phyloP scores from a whole-genome alignment of 2,888 invertebrate genomes.

The Andrena haemorrhoa region DNA sequence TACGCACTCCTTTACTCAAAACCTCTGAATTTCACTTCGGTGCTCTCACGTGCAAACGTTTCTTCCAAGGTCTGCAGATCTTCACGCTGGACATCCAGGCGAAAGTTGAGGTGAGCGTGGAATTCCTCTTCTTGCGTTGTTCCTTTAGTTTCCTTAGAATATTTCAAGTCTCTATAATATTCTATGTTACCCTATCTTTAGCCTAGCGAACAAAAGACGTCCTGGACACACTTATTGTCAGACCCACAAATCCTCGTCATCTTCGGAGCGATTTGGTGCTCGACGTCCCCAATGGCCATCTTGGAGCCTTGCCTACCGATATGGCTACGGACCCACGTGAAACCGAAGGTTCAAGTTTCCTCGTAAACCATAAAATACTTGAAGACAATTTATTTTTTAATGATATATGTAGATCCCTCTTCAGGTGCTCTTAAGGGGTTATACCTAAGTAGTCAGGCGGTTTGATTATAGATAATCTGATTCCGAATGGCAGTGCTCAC shows the following conservation, averaged over 20 bases:
- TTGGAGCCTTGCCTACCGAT: constrained; percentile 93
- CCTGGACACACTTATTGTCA: constrained; percentile 87
- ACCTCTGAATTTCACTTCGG: too few relatives aligned
- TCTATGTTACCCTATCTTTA: constrained; percentile 4
- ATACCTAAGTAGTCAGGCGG: too few relatives aligned
- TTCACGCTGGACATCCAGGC: constrained; percentile 80
- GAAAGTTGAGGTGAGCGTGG: constrained; percentile 66
- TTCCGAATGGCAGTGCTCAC: too few relatives aligned
- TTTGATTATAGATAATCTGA: too few relatives aligned
- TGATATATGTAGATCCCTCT: too few relatives aligned
- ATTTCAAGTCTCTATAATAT: background rate
- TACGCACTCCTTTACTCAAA: constrained; percentile 46
- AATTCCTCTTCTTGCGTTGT: background rate
- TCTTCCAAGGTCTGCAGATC: constrained; percentile 75
- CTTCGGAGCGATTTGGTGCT: constrained; percentile 90
- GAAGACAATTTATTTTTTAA: background rate
- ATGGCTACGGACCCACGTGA: constrained; percentile 90
- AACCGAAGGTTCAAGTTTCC: constrained; percentile 86
- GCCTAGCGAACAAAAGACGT: constrained; percentile 71
- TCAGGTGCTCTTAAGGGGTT: too few relatives aligned
- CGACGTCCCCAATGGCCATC: constrained; percentile 93
- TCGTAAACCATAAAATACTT: background rate
- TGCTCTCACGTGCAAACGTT: background rate
- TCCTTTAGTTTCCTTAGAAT: background rate
- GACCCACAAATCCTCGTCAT: constrained; percentile 89